Base-by-base conservation (phyloP, 2,113 vertebrate species). In the Chinchilla lanigera region DNA sequence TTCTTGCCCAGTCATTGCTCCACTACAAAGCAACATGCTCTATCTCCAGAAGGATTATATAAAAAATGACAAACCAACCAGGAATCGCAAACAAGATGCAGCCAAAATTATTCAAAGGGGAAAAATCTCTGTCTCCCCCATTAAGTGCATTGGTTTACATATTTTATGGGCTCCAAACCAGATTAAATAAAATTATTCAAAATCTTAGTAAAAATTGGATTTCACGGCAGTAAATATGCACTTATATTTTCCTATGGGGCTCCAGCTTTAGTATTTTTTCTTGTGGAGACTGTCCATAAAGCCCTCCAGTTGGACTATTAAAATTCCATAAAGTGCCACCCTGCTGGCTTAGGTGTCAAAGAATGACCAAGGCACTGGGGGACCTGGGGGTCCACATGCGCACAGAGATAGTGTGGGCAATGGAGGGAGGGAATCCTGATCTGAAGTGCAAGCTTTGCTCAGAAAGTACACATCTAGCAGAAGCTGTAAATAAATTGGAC, bases 401-500 rank as follows among this genome's bases (percentile, higher is more conserved):
- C 38, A 5, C 9, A 20, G 47, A 26, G 47, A 8, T 3, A 3
- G 24, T 4, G 4, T 73, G 83, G 67, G 63, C 93, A 83, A 13
- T 47, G 58, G 78, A 54, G 30, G 5, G 26, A 71, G 47, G 41
- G 12, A 86, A 96, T 84, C 58, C 52, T 1, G 58, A 89, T 16
- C 94, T 19, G 28, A 93, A 92, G 83, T 50, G 95, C 88, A 35
- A 54, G 80, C 52, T 97, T 93, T 75, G 58, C 6, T n/a, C 50
- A 71, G 89, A 98, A 98, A 98, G 88, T 8, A 96, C 94, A 54
- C 86, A 98, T 98, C 71, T 33, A 86, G 98, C 98, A 98, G 95
- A 73, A 96, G 87, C 95, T 90, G 56, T 97, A 98, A 98, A 96
- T 98, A 98, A 98, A 98, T 98, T 97, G 94, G 93, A 98, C 54